phyloP scores from a whole-genome alignment of 2,113 vertebrate species.

The Aptenodytes forsteri region DNA sequence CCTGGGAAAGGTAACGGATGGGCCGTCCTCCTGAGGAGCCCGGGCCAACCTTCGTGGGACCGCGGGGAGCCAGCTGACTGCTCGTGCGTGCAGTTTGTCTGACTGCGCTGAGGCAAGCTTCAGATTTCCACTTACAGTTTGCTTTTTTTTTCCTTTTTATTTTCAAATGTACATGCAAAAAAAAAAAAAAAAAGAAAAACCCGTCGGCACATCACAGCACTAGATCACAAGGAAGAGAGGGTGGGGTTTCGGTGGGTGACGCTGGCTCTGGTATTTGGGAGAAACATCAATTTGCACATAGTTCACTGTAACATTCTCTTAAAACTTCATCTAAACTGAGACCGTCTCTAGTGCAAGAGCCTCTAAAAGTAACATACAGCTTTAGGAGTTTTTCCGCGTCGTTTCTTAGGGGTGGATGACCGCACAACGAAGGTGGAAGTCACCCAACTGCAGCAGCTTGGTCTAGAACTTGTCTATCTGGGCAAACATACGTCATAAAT shows the following conservation, averaged over 20 bases:
- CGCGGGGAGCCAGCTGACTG: not conserved
- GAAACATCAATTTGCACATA: not conserved
- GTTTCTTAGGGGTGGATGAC: not conserved
- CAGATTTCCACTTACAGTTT: not conserved
- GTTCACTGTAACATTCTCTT: not conserved
- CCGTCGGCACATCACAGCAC: not conserved
- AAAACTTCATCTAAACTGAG: not conserved
- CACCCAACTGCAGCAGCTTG: not conserved
- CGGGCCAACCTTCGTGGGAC: not conserved
- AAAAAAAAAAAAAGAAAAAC: not conserved
- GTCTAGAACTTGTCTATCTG: not conserved
- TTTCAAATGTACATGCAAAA: slow-evolving; percentile 25
- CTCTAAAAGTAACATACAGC: not conserved
- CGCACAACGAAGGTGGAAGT: not conserved
- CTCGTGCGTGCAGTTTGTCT: not conserved
- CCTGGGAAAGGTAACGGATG: not conserved
- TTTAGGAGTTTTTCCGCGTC: not conserved
- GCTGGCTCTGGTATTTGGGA: not conserved
- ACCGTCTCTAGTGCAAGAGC: not conserved
- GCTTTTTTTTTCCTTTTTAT: not conserved
- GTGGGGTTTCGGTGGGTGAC: not conserved
- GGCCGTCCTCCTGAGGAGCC: not conserved
- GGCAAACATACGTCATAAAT: not conserved
- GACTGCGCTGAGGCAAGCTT: not conserved
- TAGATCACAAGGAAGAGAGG: not conserved